Percentiles rank a stretch among this genome's conserved stretches.
These are phyloP conservation scores for cat (Felis catus) DNA, from an alignment of 2,113 vertebrate genomes.

Conservation along the genomic window F.catus_Fca126_mat1.0 CM031426.1:9517501-9518000, in stretches of 20 bases:
- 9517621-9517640: neutral
- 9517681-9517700: accelerated
- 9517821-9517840: neutral
- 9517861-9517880: neutral
- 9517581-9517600: neutral
- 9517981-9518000: neutral
- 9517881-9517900: neutral
- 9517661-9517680: neutral
- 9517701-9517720: too few relatives aligned
- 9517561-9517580: neutral
- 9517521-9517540: neutral
- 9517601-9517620: accelerated
- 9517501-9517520: neutral
- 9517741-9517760: neutral
- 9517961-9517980: neutral
- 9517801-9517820: neutral
- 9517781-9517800: neutral
- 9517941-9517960: neutral
- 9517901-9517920: neutral
- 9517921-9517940: neutral
- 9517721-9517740: neutral
- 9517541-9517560: neutral
- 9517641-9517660: neutral
- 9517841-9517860: neutral
- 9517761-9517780: neutral